Percentiles rank a stretch among this genome's conserved stretches.
Evolutionary conservation across 2,888 invertebrate species (phyloP).

Genomic region (Oligia strigilis): DNA sequence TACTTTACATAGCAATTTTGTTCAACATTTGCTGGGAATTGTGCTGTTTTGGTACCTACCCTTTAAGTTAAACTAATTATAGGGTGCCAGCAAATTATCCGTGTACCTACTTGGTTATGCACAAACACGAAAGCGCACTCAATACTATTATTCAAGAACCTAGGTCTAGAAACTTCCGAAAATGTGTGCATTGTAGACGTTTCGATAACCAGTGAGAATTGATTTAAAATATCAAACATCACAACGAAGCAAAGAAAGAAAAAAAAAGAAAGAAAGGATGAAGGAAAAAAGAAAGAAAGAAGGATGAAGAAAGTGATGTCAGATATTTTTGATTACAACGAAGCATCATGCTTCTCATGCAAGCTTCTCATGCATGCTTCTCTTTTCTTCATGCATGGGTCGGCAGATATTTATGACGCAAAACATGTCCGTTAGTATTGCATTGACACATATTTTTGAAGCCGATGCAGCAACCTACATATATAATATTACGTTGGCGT

Average conservation of each 20-base stretch:
- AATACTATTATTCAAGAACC: background rate
- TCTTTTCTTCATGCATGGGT: too few relatives aligned
- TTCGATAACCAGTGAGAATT: background rate
- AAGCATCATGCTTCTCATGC: background rate
- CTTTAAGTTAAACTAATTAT: constrained; percentile 12
- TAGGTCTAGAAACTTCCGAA: background rate
- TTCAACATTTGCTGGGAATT: constrained; percentile 26
- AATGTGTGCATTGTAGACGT: background rate
- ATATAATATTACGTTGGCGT: too few relatives aligned
- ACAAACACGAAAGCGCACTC: background rate
- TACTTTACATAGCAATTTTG: constrained; percentile 34
- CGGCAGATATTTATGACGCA: background rate
- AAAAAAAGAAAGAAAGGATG: too few relatives aligned
- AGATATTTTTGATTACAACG: background rate
- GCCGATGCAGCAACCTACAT: background rate
- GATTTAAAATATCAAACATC: too few relatives aligned
- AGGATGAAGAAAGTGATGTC: background rate
- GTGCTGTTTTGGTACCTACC: constrained; percentile 21
- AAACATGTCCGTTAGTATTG: background rate
- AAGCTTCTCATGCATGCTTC: too few relatives aligned
- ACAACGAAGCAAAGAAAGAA: too few relatives aligned
- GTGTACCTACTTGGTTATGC: background rate
- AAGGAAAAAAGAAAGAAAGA: too few relatives aligned
- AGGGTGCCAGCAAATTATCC: background rate
- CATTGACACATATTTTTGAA: background rate